phyloP scores from a whole-genome alignment of 2,797 vertebrate species.

The Sebastes hubbsi region DNA sequence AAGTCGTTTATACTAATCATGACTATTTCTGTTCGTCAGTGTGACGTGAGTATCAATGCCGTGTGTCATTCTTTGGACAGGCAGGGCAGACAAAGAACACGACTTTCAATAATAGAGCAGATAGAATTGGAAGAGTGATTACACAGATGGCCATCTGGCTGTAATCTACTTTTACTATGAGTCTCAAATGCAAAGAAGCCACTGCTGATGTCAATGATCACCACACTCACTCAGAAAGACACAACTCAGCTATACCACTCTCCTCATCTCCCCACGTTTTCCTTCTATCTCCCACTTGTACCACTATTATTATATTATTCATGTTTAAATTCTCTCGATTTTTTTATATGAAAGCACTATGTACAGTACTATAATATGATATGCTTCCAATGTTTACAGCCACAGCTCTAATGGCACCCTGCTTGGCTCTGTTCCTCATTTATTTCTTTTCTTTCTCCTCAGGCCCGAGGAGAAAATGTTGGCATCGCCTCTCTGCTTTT shows the following conservation, averaged over 20 bases:
- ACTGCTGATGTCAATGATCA: constrained; percentile 48
- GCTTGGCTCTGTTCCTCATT: constrained; percentile 11
- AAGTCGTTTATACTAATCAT: constrained; percentile 9
- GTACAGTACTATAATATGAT: neutral
- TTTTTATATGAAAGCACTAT: neutral
- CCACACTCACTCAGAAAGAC: constrained; percentile 14
- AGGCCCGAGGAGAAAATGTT: constrained; percentile 92
- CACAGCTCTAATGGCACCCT: neutral
- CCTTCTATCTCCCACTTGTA: neutral
- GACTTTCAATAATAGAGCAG: constrained; percentile 46
- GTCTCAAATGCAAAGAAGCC: constrained; percentile 31
- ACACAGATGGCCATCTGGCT: constrained; percentile 49
- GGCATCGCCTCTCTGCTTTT: constrained; percentile 93
- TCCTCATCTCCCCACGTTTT: neutral
- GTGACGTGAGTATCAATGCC: constrained; percentile 33
- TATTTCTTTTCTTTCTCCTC: constrained; percentile 45
- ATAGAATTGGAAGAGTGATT: constrained; percentile 60
- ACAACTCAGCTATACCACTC: neutral
- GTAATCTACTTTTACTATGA: constrained; percentile 54
- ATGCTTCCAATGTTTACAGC: neutral
- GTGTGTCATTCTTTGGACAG: constrained; percentile 33
- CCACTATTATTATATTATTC: constrained; percentile 8
- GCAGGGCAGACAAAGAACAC: constrained; percentile 39
- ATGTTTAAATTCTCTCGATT: neutral
- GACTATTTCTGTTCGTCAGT: constrained; percentile 25